These are phyloP conservation scores for Cistogaster globosa DNA, from an alignment of 2,888 invertebrate genomes.

Conservation along the genomic window DNA sequence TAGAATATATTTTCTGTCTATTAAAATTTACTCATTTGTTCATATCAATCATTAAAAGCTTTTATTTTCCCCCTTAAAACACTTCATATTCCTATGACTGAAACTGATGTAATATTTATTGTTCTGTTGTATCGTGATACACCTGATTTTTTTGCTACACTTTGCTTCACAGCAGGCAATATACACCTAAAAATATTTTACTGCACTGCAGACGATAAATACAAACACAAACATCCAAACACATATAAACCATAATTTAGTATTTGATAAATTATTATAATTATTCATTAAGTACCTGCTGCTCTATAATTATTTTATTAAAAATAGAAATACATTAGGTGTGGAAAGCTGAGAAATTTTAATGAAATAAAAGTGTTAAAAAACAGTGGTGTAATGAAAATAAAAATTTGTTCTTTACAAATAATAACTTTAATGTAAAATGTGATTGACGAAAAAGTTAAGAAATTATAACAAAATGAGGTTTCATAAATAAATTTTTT, in stretches of 20 bases:
- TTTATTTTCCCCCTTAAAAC: neutral
- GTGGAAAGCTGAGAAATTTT: neutral
- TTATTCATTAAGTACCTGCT: constrained; percentile 47
- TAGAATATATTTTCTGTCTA: no score
- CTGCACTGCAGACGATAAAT: neutral
- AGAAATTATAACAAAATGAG: no score
- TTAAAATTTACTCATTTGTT: no score
- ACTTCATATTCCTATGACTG: neutral
- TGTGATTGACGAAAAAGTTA: no score
- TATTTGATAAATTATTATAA: constrained; percentile 63
- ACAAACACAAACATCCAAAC: neutral
- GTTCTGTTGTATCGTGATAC: constrained; percentile 30
- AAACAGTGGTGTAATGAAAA: neutral
- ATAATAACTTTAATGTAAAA: no score
- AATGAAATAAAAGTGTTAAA: neutral
- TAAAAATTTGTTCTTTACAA: neutral
- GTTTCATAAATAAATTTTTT: no score
- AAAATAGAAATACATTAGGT: constrained; percentile 23
- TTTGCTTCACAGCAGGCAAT: constrained; percentile 19
- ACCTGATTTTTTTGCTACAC: constrained; percentile 53
- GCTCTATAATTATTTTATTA: constrained; percentile 58
- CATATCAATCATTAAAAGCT: neutral
- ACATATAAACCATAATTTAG: constrained; percentile 18
- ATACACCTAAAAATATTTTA: constrained; percentile 12
- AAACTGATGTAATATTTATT: constrained; percentile 36